A percentile compares a stretch with the other conserved stretches of the same genome.
Conservation (phyloP, 2,797 vertebrate genomes). For the Amblyopsis hoosieri region DNA sequence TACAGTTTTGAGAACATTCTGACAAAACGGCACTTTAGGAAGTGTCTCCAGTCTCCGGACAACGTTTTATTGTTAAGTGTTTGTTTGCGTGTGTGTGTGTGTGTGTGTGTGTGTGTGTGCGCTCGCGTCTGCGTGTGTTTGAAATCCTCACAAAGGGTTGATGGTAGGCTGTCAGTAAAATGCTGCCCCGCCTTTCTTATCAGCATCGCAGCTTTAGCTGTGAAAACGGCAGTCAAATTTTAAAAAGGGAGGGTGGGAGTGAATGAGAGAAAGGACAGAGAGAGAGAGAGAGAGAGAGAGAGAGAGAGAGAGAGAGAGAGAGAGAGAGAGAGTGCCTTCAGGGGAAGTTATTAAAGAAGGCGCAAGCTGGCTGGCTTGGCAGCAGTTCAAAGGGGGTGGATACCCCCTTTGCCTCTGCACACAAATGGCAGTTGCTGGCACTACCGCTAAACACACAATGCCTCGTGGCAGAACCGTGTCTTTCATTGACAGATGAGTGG, state of each 20-base stretch:
- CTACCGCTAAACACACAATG: constrained; percentile 81
- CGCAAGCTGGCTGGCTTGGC: constrained; percentile 80
- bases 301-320: constrained; percentile 11
- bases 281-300: constrained; percentile 5
- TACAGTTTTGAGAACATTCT: constrained; percentile 23
- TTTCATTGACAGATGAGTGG: constrained; percentile 77
- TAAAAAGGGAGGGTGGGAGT: constrained; percentile 33
- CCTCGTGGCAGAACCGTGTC: constrained; percentile 80
- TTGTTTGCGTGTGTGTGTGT: constrained; percentile 26
- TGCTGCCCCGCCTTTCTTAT: constrained; percentile 76
- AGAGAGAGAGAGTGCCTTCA: constrained; percentile 63
- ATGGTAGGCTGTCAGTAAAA: constrained; percentile 77
- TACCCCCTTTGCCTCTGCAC: constrained; percentile 72
- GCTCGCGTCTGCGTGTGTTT: neutral
- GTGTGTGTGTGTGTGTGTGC: constrained; percentile 12
- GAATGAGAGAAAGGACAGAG: constrained; percentile 4
- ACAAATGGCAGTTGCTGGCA: constrained; percentile 81
- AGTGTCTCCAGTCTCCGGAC: constrained; percentile 5
- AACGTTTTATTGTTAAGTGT: neutral
- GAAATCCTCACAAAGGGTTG: constrained; percentile 50
- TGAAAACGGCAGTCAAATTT: constrained; percentile 76
- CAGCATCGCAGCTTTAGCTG: constrained; percentile 76
- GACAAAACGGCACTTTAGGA: constrained; percentile 24
- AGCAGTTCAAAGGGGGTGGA: constrained; percentile 81
- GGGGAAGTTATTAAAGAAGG: constrained; percentile 80